Evolutionary conservation across 2,888 invertebrate genomes (phyloP).

Genomic region (Liopterus haemorrhoidalis): DNA sequence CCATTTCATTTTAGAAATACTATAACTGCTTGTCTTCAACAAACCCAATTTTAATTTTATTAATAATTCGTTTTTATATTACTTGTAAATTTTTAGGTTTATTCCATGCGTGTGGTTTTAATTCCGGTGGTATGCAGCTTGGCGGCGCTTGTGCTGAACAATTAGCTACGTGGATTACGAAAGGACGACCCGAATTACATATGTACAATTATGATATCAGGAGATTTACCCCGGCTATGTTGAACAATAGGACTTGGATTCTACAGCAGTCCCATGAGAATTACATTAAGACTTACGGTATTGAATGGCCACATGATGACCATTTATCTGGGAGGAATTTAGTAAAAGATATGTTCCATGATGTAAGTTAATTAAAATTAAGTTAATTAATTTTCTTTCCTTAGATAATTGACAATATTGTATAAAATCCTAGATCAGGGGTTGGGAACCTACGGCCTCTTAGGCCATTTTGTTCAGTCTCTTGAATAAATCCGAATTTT

Average conservation of each 20-base stretch:
- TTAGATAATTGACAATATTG: too few species aligned
- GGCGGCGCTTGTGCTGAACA: slow-evolving; percentile 83
- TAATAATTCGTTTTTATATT: background rate
- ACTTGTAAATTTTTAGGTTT: slow-evolving; percentile 51
- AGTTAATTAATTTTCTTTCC: too few species aligned
- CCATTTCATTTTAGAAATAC: too few species aligned
- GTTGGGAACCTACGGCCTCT: too few species aligned
- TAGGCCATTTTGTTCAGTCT: too few species aligned
- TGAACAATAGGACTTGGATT: slow-evolving; percentile 67
- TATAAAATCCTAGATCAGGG: too few species aligned
- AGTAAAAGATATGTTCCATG: slow-evolving; percentile 61
- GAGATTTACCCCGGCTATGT: slow-evolving; percentile 70
- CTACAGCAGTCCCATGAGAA: slow-evolving; percentile 81
- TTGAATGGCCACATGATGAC: slow-evolving; percentile 79
- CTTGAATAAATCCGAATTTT: too few species aligned
- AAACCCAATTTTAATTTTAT: background rate
- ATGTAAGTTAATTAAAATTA: too few species aligned
- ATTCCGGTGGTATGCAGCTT: slow-evolving; percentile 88
- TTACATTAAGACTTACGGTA: slow-evolving; percentile 80
- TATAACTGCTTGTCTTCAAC: too few species aligned
- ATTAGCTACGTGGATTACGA: slow-evolving; percentile 76
- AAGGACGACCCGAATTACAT: slow-evolving; percentile 75
- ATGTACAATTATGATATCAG: slow-evolving; percentile 84
- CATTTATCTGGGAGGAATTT: slow-evolving; percentile 72
- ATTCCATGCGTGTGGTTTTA: slow-evolving; percentile 83